Percentiles rank a stretch among this genome's conserved stretches.
Evolutionary conservation across 2,888 invertebrate species (phyloP).

Genomic region (Drosophila flavopinicola): DNA sequence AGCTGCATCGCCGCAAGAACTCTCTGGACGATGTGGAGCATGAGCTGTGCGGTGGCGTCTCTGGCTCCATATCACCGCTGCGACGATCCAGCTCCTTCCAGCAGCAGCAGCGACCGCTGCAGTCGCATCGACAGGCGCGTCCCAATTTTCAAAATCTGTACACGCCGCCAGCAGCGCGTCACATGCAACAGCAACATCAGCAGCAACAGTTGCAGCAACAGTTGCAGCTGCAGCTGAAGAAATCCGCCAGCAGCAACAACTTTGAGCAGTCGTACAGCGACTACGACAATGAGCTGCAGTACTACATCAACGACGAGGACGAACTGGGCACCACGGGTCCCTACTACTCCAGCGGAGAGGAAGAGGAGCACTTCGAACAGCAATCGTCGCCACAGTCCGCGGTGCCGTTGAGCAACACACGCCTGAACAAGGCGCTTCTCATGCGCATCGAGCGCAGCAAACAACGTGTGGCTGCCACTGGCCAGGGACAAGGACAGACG

Average conservation of each 20-base stretch:
- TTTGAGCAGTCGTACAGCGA: slow-evolving; percentile 83
- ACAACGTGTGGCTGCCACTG: slow-evolving; percentile 73
- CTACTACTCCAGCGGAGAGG: slow-evolving; percentile 82
- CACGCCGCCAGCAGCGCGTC: slow-evolving; percentile 82
- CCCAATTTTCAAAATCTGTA: slow-evolving; percentile 81
- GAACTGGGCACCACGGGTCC: slow-evolving; percentile 81
- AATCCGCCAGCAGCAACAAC: slow-evolving; percentile 84
- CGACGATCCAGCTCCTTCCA: slow-evolving; percentile 89
- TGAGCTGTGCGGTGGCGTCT: slow-evolving; percentile 40
- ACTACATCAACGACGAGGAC: slow-evolving; percentile 84
- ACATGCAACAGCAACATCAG: slow-evolving; percentile 57
- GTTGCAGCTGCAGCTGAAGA: slow-evolving; percentile 74
- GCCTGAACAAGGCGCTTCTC: slow-evolving; percentile 90
- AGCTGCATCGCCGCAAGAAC: slow-evolving; percentile 83
- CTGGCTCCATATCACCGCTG: slow-evolving; percentile 84
- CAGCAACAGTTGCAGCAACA: slow-evolving; percentile 34
- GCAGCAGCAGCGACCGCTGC: slow-evolving; percentile 61
- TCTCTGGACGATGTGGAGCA: slow-evolving; percentile 81
- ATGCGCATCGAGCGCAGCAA: slow-evolving; percentile 86
- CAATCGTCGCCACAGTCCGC: slow-evolving; percentile 19
- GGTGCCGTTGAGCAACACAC: slow-evolving; percentile 85
- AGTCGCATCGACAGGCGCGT: slow-evolving; percentile 62
- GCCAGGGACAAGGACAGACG: slow-evolving; percentile 29
- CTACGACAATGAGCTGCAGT: slow-evolving; percentile 83
- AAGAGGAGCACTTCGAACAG: slow-evolving; percentile 74